Evolutionary conservation across 2,888 invertebrate species (phyloP), one percentile per base, ranked within the genome.

Genomic region (Autographa pulchrina): DNA sequence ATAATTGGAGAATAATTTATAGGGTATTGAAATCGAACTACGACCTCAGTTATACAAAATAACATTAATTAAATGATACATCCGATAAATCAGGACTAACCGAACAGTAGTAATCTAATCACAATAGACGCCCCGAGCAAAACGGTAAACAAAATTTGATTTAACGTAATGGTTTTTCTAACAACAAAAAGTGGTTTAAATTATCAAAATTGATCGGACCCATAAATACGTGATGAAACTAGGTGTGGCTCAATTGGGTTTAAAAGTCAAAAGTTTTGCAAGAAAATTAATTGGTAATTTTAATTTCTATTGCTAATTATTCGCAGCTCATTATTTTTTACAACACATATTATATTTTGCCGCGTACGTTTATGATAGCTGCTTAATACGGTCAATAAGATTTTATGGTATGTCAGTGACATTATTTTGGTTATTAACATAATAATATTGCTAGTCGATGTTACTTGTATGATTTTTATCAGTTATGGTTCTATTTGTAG

Each of bases 321-420:
- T 74, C 73, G 56, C 63, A 20, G 60, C 68, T 77, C 74, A 69
- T 82, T 78, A 64, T 70, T 73, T 75, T 81, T 74, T 82, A 56
- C 54, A 56, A 56, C 70, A 52, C 41, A 65, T 38, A 52, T 62
- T 77, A 77, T 76, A 76, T 73, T 59, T 70, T 70, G 64, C 68
- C 48, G 52, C 74, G 54, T 65, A 62, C 74, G 71, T 77, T 82
- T 79, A 82, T 72, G 68, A 58, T 25, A 31, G 43, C 69, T 58
- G 41, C 65, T 76, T 80, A 73, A 80, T 77, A 80, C 70, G 76
- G 70, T 75, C 62, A 68, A 78, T 73, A 74, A 56, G 35, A 67
- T 80, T 85, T 81, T 84, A 85, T 65, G 70, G 75, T 67, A 75
- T 74, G 69, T 75, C 65, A 62, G 65, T 68, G 67, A 72, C 65